Evolutionary conservation across 2,797 vertebrate genomes (phyloP), one percentile per base, ranked within the genome.

Genomic region (Tragopan temminckii): DNA sequence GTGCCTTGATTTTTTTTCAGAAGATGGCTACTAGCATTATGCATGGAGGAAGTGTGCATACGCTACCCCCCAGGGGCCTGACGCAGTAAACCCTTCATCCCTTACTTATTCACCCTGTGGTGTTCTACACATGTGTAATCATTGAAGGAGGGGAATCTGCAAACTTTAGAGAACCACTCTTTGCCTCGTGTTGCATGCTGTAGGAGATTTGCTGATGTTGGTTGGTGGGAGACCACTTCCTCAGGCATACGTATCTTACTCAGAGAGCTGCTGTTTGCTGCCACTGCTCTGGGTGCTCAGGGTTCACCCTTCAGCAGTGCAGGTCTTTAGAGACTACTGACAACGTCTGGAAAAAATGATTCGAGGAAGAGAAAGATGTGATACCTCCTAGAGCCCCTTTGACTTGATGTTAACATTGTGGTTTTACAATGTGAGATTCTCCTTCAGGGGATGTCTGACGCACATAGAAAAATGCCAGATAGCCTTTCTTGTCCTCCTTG

Each of bases 21-120:
- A 33, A 27, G 7, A 14, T 11, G 43, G 20, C 42, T 31, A 36
- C 69, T 55, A 17, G 24, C 35, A 7, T 5, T 8, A 29, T 9
- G 31, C 31, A 6, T 17, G 35, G 63, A 69, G 31, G 55, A 68
- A 33, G 21, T 5, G 12, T 72, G 18, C 15, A 16, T 68, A 7
- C 14, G 19, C 1, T 20, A 9, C 6, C 31, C 16, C 7, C 42
- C 43, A 15, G 24, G 24, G 38, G 64, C 31, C 69, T 36, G 58
- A 29, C 33, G 21, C 38, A 11, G 24, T 43, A 62, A 62, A 6
- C 17, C 12, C 35, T 61, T 13, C 15, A 33, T 33, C 53, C 48
- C 53, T 38, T 68, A 27, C 8, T 5, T 18, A 6, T 5, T 0
- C 20, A 4, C 55, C 63, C 20, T 0, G 21, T 24, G 33, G 3